phyloP scores from a whole-genome alignment of 2,797 vertebrate species.

The Enteromius afrohamiltoni region DNA sequence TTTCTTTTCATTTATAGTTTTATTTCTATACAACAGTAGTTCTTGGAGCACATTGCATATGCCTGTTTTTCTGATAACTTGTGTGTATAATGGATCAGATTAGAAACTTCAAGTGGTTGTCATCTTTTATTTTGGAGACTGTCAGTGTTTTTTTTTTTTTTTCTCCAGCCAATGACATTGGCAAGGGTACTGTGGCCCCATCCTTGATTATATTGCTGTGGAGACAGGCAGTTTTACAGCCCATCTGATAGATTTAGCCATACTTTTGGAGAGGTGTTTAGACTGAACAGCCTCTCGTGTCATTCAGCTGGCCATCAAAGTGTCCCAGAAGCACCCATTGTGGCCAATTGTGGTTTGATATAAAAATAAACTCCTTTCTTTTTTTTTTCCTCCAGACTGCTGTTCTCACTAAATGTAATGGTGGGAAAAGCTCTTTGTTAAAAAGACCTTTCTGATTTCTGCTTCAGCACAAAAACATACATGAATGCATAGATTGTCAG shows the following conservation, averaged over 20 bases:
- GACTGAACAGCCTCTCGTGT: conserved; percentile 29
- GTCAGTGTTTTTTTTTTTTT: conserved; percentile 16
- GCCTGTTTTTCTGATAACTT: conserved; percentile 17
- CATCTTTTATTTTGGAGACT: conserved; percentile 36
- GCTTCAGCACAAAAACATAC: not conserved
- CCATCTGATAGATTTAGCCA: conserved; percentile 33
- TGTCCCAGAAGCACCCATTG: conserved; percentile 23
- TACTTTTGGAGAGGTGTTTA: conserved; percentile 36
- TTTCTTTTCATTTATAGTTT: not conserved
- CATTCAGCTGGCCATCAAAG: conserved; percentile 39
- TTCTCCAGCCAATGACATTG: conserved; percentile 41
- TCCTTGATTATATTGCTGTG: conserved; percentile 53
- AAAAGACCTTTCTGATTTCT: not conserved
- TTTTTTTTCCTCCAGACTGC: not conserved
- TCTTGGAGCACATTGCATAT: not conserved
- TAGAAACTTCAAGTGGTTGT: conserved; percentile 10
- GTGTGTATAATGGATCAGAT: conserved; percentile 16
- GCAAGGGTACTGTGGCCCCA: conserved; percentile 27
- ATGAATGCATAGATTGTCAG: not conserved
- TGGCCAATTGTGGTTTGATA: conserved; percentile 15
- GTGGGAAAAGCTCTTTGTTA: not conserved
- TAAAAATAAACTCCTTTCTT: conserved; percentile 17
- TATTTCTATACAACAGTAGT: not conserved
- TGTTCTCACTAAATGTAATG: not conserved
- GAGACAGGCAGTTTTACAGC: conserved; percentile 57